phyloP scores from a whole-genome alignment of 2,888 invertebrate species.

The Dinocampus coccinellae region DNA sequence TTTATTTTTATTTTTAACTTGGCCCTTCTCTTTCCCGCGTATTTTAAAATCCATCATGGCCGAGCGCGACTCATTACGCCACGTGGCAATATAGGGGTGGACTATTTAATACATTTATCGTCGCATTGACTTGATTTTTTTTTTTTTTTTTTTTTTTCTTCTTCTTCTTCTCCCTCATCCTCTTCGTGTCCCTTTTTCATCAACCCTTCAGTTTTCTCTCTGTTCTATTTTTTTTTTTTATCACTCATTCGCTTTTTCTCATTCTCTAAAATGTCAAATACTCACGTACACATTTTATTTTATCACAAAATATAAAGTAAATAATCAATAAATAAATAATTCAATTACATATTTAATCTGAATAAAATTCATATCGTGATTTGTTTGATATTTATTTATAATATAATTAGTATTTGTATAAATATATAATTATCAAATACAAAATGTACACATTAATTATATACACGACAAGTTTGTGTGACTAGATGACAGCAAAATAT shows the following conservation, averaged over 20 bases:
- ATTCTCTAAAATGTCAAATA: too few relatives aligned
- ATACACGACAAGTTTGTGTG: background rate
- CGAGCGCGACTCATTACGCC: constrained; percentile 49
- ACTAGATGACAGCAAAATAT: too few relatives aligned
- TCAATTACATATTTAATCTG: background rate
- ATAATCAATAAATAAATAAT: background rate
- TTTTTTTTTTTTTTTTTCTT: constrained; percentile 19
- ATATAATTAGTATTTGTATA: background rate
- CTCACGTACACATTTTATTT: too few relatives aligned
- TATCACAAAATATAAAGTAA: background rate
- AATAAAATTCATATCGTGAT: background rate
- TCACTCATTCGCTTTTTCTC: too few relatives aligned
- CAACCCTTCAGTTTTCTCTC: too few relatives aligned
- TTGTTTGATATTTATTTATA: too few relatives aligned
- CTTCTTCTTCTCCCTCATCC: constrained; percentile 1
- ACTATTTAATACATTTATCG: constrained; percentile 54
- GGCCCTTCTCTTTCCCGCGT: constrained; percentile 52
- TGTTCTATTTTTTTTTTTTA: too few relatives aligned
- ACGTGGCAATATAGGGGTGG: constrained; percentile 66
- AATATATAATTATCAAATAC: background rate
- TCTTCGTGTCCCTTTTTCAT: too few relatives aligned
- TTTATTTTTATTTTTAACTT: too few relatives aligned
- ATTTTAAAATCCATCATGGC: constrained; percentile 64
- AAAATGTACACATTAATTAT: background rate
- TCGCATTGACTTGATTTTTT: constrained; percentile 45